These are phyloP conservation scores for Cynopterus sphinx DNA, from an alignment of 2,797 vertebrate species.

Conservation along the genomic window DNA sequence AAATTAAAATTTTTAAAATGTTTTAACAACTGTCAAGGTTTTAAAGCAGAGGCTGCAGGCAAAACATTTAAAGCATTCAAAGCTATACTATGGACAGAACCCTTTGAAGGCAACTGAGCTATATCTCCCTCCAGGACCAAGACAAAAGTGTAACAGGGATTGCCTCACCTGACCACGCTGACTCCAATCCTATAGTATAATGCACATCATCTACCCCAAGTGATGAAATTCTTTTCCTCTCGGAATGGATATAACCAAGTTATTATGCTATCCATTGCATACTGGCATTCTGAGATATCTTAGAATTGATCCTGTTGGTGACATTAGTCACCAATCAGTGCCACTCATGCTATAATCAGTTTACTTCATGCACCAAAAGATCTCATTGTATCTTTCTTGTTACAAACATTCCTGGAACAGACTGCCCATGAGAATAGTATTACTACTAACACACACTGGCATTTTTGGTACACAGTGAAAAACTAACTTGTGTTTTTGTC, in stretches of 20 bases:
- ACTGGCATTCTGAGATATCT: neutral
- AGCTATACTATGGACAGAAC: neutral
- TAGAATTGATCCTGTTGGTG: neutral
- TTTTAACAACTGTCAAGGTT: neutral
- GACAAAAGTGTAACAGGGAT: neutral
- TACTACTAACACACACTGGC: neutral
- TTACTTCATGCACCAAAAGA: slow-evolving; percentile 4
- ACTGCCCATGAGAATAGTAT: neutral
- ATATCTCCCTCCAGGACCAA: neutral
- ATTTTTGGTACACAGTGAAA: neutral
- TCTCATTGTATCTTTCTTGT: neutral
- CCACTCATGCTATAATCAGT: neutral
- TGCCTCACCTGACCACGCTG: neutral
- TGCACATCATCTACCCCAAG: neutral
- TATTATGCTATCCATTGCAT: neutral
- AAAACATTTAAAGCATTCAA: neutral
- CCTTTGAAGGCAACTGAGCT: neutral
- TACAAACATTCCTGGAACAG: neutral
- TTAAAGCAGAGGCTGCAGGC: neutral
- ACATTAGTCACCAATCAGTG: neutral
- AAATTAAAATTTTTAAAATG: neutral
- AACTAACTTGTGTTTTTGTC: neutral
- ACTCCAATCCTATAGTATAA: neutral
- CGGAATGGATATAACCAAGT: neutral
- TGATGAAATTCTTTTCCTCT: neutral